Conservation (phyloP, 2,888 invertebrate genomes). For the Platycnemis pennipes region DNA sequence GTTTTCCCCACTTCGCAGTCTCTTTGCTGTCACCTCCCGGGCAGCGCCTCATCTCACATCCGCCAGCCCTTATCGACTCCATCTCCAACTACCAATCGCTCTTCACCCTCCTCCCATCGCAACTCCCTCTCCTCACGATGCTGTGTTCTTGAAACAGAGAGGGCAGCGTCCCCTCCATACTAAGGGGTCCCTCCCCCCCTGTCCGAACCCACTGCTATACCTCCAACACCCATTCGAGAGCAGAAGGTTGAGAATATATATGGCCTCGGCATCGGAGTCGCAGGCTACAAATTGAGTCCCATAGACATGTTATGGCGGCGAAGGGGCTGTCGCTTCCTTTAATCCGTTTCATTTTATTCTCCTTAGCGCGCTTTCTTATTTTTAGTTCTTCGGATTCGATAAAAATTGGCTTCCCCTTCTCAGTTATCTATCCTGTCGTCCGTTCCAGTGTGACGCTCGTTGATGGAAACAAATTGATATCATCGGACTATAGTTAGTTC, state of each 20-base stretch:
- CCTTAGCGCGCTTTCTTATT: too few species aligned
- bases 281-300: background rate
- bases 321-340: background rate
- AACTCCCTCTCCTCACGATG: too few species aligned
- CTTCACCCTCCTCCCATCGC: too few species aligned
- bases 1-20: background rate
- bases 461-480: background rate
- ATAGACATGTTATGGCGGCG: background rate
- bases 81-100: background rate
- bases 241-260: background rate
- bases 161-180: too few species aligned
- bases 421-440: background rate
- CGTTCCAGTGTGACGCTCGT: background rate
- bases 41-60: background rate
- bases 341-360: background rate
- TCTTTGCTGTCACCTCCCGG: too few species aligned
- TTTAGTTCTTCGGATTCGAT: background rate
- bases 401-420: background rate
- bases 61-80: background rate
- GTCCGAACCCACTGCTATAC: too few species aligned
- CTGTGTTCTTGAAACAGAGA: too few species aligned
- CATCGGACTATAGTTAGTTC: background rate
- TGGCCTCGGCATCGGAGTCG: background rate
- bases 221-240: background rate
- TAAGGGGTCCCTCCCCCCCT: too few species aligned